Conservation (phyloP, 2,797 vertebrate species). For the Phoeniculus purpureus region DNA sequence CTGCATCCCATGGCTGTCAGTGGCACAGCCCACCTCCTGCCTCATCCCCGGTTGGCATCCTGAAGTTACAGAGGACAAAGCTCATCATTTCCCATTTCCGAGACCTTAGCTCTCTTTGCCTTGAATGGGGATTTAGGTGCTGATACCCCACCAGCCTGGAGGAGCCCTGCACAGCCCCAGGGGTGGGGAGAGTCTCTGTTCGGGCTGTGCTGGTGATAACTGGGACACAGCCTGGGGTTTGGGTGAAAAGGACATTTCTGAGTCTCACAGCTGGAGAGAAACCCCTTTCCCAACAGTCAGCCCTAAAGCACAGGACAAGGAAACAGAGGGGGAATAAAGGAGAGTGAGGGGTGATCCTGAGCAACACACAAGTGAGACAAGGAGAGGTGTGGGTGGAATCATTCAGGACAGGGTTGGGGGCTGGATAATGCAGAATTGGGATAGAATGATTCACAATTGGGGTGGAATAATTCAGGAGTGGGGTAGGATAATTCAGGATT, state of each 20-base stretch:
- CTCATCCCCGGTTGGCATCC: not conserved
- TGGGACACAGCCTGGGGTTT: not conserved
- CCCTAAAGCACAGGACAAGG: not conserved
- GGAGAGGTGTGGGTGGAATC: not conserved
- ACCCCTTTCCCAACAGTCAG: not conserved
- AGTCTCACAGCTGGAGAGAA: not conserved
- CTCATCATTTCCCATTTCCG: not conserved
- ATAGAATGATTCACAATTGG: no score
- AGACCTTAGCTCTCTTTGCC: not conserved
- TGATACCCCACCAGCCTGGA: not conserved
- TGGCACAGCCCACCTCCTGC: not conserved
- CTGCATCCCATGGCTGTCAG: not conserved
- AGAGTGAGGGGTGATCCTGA: not conserved
- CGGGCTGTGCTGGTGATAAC: fast-evolving
- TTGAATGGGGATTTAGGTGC: not conserved
- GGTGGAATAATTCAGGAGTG: no score
- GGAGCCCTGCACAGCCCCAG: fast-evolving
- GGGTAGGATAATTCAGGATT: no score
- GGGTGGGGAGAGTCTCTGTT: not conserved
- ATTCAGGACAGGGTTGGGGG: not conserved
- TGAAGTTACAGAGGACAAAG: not conserved
- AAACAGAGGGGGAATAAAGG: not conserved
- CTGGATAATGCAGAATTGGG: no score
- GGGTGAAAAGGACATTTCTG: not conserved
- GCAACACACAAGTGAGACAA: not conserved